Conservation (phyloP, 2,113 vertebrate genomes). For the Tachuris rubrigastra region DNA sequence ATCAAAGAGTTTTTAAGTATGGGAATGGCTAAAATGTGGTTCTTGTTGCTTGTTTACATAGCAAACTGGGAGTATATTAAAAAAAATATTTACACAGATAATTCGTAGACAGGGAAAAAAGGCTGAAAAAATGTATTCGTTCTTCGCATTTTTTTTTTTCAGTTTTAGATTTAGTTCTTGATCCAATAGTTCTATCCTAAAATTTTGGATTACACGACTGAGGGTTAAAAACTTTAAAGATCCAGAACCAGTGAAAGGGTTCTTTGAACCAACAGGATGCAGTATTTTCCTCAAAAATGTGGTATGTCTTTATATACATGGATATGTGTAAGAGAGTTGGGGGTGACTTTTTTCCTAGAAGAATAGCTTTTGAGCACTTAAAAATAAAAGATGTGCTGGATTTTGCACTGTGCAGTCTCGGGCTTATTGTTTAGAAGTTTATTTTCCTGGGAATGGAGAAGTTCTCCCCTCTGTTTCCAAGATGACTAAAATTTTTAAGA, state of each 20-base stretch:
- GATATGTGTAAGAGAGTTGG: neutral
- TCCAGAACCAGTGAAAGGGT: neutral
- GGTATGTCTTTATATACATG: neutral
- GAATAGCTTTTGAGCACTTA: neutral
- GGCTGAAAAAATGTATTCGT: rapidly evolving
- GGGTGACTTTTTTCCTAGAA: neutral
- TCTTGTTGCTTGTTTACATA: neutral
- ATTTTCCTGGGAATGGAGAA: neutral
- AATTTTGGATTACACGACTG: neutral
- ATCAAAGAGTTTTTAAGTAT: neutral
- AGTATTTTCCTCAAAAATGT: neutral
- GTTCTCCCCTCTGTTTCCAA: neutral
- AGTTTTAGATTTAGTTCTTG: neutral
- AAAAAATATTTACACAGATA: neutral
- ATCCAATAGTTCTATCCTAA: neutral
- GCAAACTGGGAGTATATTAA: neutral
- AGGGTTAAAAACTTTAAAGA: neutral
- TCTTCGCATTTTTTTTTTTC: neutral
- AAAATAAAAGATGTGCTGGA: neutral
- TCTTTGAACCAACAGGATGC: neutral
- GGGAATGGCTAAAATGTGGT: neutral
- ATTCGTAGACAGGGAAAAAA: neutral
- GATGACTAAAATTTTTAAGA: neutral
- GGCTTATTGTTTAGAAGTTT: neutral
- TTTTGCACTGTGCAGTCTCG: neutral